Conservation (phyloP, 2,113 vertebrate species). For the Peucedramus taeniatus region DNA sequence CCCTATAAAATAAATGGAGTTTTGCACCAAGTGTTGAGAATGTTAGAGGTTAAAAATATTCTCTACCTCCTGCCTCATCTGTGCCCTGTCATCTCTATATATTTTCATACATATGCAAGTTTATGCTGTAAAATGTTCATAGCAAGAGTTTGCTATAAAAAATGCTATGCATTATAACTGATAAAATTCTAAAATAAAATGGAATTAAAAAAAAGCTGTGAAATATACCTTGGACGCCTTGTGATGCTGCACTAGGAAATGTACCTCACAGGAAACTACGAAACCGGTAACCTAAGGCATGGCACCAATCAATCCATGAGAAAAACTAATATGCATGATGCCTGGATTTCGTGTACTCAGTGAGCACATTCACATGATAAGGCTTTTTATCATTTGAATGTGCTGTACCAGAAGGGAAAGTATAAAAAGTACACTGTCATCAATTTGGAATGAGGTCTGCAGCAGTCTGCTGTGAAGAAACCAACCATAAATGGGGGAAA, state of each 20-base stretch:
- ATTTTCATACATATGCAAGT: constrained; percentile 28
- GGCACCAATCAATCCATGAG: background rate
- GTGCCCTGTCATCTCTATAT: background rate
- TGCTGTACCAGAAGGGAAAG: background rate
- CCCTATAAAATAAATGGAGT: constrained; percentile 10
- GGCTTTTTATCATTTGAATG: background rate
- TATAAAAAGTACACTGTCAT: background rate
- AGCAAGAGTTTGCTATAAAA: background rate
- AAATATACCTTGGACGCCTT: background rate
- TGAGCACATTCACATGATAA: background rate
- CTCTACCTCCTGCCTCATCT: background rate
- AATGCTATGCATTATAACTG: background rate
- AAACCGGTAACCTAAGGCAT: background rate
- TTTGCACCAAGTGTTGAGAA: background rate
- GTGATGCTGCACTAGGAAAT: background rate
- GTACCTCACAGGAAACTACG: background rate
- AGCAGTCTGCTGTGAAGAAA: background rate
- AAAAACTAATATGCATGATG: background rate
- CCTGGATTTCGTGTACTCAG: background rate
- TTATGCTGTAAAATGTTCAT: constrained; percentile 3
- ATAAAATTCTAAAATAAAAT: constrained; percentile 34
- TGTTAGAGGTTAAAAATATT: constrained; percentile 49
- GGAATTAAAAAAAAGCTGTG: background rate
- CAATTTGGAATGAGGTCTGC: background rate
- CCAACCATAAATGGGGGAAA: background rate